A percentile compares a stretch with the other conserved stretches of the same genome.
phyloP scores from a whole-genome alignment of 2,888 invertebrate species.

The Scaptomyza polygonia region DNA sequence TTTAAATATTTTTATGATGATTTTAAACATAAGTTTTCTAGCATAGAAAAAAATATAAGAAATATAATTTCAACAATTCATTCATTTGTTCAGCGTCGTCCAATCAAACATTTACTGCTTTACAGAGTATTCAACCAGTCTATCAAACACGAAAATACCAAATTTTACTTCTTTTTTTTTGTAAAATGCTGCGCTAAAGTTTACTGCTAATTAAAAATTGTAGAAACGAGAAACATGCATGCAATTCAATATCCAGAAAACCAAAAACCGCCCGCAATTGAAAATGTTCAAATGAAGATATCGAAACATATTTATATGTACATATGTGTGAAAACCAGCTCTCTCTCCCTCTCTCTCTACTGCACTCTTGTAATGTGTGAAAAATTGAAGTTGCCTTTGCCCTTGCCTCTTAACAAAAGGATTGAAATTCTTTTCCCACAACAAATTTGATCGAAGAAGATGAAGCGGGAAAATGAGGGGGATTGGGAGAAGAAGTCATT shows the following conservation, averaged over 20 bases:
- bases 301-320: conserved; percentile 5
- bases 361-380: conserved; percentile 50
- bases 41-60: no score
- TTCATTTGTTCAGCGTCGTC: no score
- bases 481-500: conserved; percentile 10
- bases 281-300: conserved; percentile 58
- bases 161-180: conserved; percentile 22
- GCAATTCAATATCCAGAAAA: conserved; percentile 67
- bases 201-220: conserved; percentile 84
- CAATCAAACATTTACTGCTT: no score
- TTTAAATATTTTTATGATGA: no score
- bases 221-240: conserved; percentile 78
- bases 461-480: background rate
- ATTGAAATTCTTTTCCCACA: conserved; percentile 68
- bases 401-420: conserved; percentile 61
- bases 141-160: background rate
- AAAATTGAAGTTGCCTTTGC: conserved; percentile 28
- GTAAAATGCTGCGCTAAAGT: conserved; percentile 68
- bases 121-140: background rate
- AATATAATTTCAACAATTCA: no score
- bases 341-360: no score
- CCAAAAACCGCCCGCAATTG: conserved; percentile 54
- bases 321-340: no score
- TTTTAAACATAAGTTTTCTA: no score
- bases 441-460: conserved; percentile 31